These are phyloP conservation scores for Osmerus eperlanus DNA, from an alignment of 2,113 vertebrate genomes.

Conservation along the genomic window DNA sequence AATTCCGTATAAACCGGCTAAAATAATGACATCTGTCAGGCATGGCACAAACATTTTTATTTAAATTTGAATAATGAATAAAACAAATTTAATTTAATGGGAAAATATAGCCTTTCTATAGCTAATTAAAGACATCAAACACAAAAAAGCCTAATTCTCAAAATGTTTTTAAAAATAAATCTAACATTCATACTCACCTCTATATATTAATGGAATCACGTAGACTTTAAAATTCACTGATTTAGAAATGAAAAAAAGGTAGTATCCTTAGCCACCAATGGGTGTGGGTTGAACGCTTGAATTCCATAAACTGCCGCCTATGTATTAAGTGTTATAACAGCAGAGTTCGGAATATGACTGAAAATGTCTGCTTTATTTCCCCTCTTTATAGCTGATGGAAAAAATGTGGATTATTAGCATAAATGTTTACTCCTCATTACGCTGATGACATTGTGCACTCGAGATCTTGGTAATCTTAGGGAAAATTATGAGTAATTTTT, in stretches of 20 bases:
- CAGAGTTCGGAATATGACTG: conserved; percentile 94
- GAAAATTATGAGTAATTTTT: conserved; percentile 99
- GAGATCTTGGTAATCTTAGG: conserved; percentile 99
- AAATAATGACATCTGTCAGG: too few species aligned
- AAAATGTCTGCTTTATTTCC: conserved; percentile 98
- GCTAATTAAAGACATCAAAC: too few species aligned
- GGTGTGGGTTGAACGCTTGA: conserved; percentile 56
- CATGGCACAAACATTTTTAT: too few species aligned
- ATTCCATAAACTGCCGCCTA: conserved; percentile 77
- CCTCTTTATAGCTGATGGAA: conserved; percentile 99
- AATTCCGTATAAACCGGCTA: too few species aligned
- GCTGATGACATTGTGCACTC: conserved; percentile 99
- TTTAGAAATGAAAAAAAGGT: conserved; percentile 49
- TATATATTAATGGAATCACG: conserved; percentile 67
- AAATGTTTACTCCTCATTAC: conserved; percentile 99
- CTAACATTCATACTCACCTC: conserved; percentile 80
- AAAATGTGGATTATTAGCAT: conserved; percentile 99
- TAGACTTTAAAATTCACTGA: conserved; percentile 65
- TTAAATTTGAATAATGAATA: too few species aligned
- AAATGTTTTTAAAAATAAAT: not conserved
- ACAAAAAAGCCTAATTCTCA: not conserved
- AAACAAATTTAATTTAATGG: too few species aligned
- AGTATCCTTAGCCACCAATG: conserved; percentile 48
- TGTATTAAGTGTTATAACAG: conserved; percentile 81
- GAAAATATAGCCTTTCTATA: too few species aligned